Percentiles rank a stretch among this genome's conserved stretches.
These are phyloP conservation scores for Limenitis camilla DNA, from an alignment of 2,888 invertebrate genomes.

Conservation along the genomic window DNA sequence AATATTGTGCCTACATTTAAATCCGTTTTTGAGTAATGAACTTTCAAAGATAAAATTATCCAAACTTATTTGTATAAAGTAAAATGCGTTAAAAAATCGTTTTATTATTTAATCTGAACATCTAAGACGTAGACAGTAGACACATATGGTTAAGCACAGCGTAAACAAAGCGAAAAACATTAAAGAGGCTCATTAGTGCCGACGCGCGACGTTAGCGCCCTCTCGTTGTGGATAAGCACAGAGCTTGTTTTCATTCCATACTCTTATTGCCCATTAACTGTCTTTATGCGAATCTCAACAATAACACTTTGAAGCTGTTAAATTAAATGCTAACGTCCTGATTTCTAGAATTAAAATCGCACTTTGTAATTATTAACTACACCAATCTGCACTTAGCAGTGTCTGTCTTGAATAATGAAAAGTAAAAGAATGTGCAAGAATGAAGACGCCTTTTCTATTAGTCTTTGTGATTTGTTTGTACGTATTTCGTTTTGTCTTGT, in stretches of 20 bases:
- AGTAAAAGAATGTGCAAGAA: too few relatives aligned
- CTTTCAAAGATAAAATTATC: too few relatives aligned
- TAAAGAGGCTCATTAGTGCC: constrained; percentile 4
- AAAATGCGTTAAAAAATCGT: background rate
- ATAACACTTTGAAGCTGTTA: background rate
- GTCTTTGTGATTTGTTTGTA: too few relatives aligned
- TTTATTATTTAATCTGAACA: background rate
- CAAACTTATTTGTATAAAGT: too few relatives aligned
- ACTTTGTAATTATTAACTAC: background rate
- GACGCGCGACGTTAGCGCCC: background rate
- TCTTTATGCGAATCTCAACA: background rate
- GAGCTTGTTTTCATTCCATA: constrained; percentile 1
- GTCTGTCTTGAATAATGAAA: too few relatives aligned
- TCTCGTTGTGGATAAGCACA: constrained; percentile 3
- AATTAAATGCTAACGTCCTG: background rate
- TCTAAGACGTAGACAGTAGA: constrained; percentile 5
- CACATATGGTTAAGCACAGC: constrained; percentile 2
- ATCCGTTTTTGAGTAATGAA: too few relatives aligned
- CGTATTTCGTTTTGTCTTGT: too few relatives aligned
- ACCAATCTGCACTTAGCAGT: background rate
- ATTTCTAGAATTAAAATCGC: background rate
- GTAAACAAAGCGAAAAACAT: constrained; percentile 5
- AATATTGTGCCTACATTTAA: too few relatives aligned
- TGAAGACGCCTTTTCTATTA: too few relatives aligned
- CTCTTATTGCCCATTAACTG: constrained; percentile 4